These are phyloP conservation scores for Ormyrus rosae DNA, from an alignment of 2,888 invertebrate genomes.

Conservation along the genomic window DNA sequence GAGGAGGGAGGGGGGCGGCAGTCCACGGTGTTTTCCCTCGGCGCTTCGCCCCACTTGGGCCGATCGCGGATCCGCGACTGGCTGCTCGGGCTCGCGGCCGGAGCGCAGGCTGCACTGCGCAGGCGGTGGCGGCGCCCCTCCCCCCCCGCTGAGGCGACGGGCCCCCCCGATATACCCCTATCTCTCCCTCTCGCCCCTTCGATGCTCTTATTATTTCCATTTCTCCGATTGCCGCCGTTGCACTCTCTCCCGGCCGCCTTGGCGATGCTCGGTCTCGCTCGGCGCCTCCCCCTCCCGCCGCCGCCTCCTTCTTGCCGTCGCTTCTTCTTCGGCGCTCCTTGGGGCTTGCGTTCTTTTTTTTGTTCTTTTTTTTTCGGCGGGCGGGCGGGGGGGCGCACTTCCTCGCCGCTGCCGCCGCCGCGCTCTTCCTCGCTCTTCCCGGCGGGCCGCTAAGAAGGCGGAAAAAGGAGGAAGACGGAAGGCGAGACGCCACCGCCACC, in stretches of 20 bases:
- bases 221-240: conserved; percentile 70
- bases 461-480: conserved; percentile 67
- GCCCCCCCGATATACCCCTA: conserved; percentile 16
- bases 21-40: conserved; percentile 56
- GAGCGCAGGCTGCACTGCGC: conserved; percentile 74
- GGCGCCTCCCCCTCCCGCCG: not conserved
- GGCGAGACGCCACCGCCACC: conserved; percentile 62
- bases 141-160: not conserved
- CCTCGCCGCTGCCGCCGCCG: conserved; percentile 4
- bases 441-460: conserved; percentile 50
- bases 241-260: conserved; percentile 17
- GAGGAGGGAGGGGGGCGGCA: not conserved
- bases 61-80: conserved; percentile 38
- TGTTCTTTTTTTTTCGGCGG: conserved; percentile 8
- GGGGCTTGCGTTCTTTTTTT: conserved; percentile 2
- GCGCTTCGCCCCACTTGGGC: conserved; percentile 47
- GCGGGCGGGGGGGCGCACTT: conserved; percentile 21
- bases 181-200: conserved; percentile 56
- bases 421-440: conserved; percentile 23
- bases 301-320: conserved; percentile 26
- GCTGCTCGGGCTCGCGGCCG: conserved; percentile 4
- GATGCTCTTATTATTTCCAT: conserved; percentile 74
- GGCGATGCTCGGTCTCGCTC: not conserved
- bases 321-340: conserved; percentile 40
- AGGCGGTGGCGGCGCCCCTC: conserved; percentile 59